A percentile compares a stretch with the other conserved stretches of the same genome.
These are phyloP conservation scores for Trochalopteron elliotii DNA, from an alignment of 2,113 vertebrate genomes.

Conservation along the genomic window DNA sequence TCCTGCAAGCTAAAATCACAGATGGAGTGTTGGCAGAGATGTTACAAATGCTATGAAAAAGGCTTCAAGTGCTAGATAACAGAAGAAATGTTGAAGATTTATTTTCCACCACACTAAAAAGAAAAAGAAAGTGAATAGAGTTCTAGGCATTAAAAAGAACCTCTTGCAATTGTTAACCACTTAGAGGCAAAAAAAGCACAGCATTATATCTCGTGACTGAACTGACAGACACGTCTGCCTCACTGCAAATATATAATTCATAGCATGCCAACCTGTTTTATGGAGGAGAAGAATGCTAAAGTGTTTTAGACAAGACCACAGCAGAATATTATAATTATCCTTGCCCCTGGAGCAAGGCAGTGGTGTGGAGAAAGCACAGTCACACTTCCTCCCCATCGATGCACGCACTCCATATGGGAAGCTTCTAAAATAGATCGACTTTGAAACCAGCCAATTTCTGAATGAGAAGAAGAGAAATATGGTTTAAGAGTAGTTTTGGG, in stretches of 20 bases:
- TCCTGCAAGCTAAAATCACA: slow-evolving; percentile 49
- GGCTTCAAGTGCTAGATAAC: neutral
- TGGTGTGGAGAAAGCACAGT: neutral
- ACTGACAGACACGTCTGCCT: neutral
- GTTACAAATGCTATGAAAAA: slow-evolving; percentile 16
- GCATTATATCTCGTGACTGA: neutral
- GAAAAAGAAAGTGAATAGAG: neutral
- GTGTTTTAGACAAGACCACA: neutral
- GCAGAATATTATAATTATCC: neutral
- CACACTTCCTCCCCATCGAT: neutral
- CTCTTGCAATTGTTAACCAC: slow-evolving; percentile 11
- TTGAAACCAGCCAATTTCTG: neutral
- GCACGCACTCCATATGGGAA: neutral
- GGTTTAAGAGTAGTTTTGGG: neutral
- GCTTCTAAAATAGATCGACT: neutral
- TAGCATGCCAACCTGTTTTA: neutral
- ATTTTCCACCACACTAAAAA: neutral
- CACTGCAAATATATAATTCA: neutral
- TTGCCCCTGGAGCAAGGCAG: neutral
- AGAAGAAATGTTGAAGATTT: neutral
- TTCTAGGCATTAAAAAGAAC: neutral
- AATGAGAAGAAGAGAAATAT: neutral
- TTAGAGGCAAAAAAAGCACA: neutral
- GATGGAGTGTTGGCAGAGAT: slow-evolving; percentile 5
- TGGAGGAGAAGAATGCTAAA: neutral